phyloP scores from a whole-genome alignment of 2,797 vertebrate species.

The Notolabrus celidotus region DNA sequence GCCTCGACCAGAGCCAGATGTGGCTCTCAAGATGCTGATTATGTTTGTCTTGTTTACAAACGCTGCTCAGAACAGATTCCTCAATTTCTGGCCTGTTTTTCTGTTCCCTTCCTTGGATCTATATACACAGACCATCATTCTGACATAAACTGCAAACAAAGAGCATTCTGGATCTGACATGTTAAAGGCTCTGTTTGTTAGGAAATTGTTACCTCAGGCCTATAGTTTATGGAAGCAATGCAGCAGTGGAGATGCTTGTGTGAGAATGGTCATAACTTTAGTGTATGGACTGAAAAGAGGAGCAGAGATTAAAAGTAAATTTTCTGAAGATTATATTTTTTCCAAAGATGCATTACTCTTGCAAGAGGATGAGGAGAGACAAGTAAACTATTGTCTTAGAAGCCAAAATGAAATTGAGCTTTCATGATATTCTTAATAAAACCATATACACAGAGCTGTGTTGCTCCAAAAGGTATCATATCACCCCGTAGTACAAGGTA shows the following conservation, averaged over 20 bases:
- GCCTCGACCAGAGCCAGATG: conserved; percentile 79
- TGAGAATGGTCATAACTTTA: conserved; percentile 27
- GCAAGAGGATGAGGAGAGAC: background rate
- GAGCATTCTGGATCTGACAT: conserved; percentile 54
- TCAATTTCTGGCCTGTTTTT: conserved; percentile 39
- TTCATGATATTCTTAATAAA: no score
- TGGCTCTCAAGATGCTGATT: conserved; percentile 78
- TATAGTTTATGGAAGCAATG: conserved; percentile 47
- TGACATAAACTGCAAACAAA: conserved; percentile 68
- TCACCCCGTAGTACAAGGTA: no score
- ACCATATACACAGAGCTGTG: no score
- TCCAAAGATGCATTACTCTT: conserved; percentile 10
- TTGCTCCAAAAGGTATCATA: no score
- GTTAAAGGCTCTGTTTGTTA: conserved; percentile 57
- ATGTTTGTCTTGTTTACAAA: conserved; percentile 83
- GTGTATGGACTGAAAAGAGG: conserved; percentile 35
- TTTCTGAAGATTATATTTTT: background rate
- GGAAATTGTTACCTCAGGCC: conserved; percentile 46
- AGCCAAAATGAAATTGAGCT: no score
- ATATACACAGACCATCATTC: conserved; percentile 64
- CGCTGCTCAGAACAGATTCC: conserved; percentile 68
- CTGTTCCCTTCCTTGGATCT: conserved; percentile 37
- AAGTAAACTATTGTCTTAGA: no score
- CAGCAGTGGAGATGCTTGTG: conserved; percentile 35
- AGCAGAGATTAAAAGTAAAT: conserved; percentile 26